Base-by-base conservation (phyloP, 23 tunicate species). In the Aplidium turbinatum region DNA sequence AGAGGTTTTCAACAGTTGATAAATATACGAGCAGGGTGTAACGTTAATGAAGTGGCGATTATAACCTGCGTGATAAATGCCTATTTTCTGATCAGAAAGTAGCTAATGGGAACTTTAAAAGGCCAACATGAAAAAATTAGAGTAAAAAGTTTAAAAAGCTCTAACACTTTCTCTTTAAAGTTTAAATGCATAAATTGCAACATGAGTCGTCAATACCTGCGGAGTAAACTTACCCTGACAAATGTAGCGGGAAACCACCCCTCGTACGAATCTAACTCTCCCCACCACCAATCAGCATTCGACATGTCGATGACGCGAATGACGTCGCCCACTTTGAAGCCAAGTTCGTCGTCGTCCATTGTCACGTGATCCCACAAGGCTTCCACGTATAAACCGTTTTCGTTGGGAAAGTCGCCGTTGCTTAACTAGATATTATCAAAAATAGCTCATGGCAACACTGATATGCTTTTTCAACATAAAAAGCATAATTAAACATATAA, bases 251-350 rank as follows among this genome's bases (percentile, higher is more conserved):
- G 93, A 70, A 85, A 80, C 98, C 98, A 93, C 3, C 89, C 98
- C 27, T 80, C 73, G n/a, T 46, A 64, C 35, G 77, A 52, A 32
- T 86, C 80, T 19, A 61, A n/a, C 62, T 80, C 79, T 5, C 93
- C 98, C 98, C 98, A 93, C 98, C 98, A 93, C 98, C 98, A 93
- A 42, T 80, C 87, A 23, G 88, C 39, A 45, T 86, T 87, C 51
- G 56, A 28, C 79, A 70, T 76, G 68, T 80, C 85, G 16, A 68
- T 63, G 28, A 93, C 87, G 27, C 82, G 66, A 31, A 93, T 93
- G 67, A 85, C 84, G 68, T 93, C 85, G 21, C 98, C 98, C 16
- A 78, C 98, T 69, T 69, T 77, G 38, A 93, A 93, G 38, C 96
- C 75, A 11, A 93, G 76, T 58, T 93, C 98, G 18, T 93, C 92